These are phyloP conservation scores for Myripristis murdjan DNA, from an alignment of 2,797 vertebrate genomes.

Conservation along the genomic window DNA sequence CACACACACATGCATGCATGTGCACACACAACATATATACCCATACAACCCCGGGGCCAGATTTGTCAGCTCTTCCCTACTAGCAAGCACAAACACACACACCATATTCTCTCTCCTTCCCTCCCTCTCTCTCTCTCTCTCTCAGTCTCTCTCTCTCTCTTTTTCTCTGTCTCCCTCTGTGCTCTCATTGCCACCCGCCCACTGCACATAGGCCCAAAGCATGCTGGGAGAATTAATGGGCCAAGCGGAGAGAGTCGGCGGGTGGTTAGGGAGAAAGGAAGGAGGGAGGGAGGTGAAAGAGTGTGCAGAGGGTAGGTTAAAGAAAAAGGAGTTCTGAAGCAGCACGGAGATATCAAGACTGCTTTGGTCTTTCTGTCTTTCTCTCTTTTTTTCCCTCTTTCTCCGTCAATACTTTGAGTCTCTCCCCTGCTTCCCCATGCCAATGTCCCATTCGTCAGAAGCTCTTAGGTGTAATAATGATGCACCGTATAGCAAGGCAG, in stretches of 20 bases:
- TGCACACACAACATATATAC: slow-evolving; percentile 16
- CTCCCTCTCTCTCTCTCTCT: slow-evolving; percentile 16
- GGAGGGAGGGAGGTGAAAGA: slow-evolving; percentile 24
- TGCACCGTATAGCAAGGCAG: slow-evolving; percentile 5
- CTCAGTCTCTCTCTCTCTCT: slow-evolving; percentile 38
- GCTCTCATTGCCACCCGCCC: slow-evolving; percentile 55
- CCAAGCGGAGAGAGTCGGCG: slow-evolving; percentile 66
- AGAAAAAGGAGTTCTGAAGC: slow-evolving; percentile 31
- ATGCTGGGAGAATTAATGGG: slow-evolving; percentile 81
- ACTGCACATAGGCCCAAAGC: slow-evolving; percentile 68
- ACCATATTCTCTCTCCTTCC: slow-evolving; percentile 32
- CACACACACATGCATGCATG: slow-evolving; percentile 8
- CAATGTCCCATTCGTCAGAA: neutral
- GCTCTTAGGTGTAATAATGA: neutral
- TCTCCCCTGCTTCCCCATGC: neutral
- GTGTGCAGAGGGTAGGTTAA: slow-evolving; percentile 33
- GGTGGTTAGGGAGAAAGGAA: slow-evolving; percentile 39
- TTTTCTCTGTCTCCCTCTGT: slow-evolving; percentile 26
- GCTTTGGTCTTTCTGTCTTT: slow-evolving; percentile 9
- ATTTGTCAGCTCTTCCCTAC: slow-evolving; percentile 61
- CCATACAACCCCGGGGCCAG: slow-evolving; percentile 55
- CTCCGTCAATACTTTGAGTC: neutral
- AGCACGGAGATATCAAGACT: too few species aligned
- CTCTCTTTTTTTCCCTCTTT: neutral
- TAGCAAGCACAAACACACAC: slow-evolving; percentile 62